Percentiles rank a stretch among this genome's conserved stretches.
phyloP scores from a whole-genome alignment of 2,113 vertebrate species.

The Pan paniscus region DNA sequence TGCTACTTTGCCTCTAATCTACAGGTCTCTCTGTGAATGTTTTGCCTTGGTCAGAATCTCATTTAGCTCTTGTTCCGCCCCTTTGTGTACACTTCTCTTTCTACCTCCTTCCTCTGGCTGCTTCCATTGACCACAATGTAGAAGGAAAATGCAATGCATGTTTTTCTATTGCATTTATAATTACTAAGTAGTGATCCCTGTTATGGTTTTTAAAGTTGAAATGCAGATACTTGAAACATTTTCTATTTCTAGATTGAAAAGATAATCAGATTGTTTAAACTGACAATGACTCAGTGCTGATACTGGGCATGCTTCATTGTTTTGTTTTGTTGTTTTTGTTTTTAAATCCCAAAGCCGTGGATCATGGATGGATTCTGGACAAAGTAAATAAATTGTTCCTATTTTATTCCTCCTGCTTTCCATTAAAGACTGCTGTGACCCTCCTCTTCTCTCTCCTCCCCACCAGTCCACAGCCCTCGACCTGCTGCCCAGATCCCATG shows the following conservation, averaged over 20 bases:
- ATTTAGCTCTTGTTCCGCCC: not conserved
- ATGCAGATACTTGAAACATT: not conserved
- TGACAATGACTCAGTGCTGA: not conserved
- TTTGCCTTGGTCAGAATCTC: not conserved
- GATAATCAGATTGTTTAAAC: not conserved
- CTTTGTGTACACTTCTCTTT: not conserved
- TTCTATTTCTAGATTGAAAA: not conserved
- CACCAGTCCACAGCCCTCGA: not conserved
- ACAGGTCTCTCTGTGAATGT: not conserved
- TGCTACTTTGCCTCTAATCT: not conserved
- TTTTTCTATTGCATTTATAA: not conserved
- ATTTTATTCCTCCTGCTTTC: not conserved
- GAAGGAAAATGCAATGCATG: not conserved
- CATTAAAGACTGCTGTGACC: not conserved
- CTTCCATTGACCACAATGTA: not conserved
- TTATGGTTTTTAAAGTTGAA: not conserved
- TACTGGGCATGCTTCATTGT: not conserved
- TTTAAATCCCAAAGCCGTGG: not conserved
- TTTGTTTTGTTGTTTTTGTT: not conserved
- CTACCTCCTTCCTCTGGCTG: not conserved
- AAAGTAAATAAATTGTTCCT: not conserved
- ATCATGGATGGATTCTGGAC: not conserved
- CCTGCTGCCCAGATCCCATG: not conserved
- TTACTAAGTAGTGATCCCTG: not conserved
- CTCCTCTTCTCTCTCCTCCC: not conserved